These are phyloP conservation scores for Darevskia mixta DNA, from an alignment of 2,797 vertebrate genomes.

Conservation along the genomic window DNA sequence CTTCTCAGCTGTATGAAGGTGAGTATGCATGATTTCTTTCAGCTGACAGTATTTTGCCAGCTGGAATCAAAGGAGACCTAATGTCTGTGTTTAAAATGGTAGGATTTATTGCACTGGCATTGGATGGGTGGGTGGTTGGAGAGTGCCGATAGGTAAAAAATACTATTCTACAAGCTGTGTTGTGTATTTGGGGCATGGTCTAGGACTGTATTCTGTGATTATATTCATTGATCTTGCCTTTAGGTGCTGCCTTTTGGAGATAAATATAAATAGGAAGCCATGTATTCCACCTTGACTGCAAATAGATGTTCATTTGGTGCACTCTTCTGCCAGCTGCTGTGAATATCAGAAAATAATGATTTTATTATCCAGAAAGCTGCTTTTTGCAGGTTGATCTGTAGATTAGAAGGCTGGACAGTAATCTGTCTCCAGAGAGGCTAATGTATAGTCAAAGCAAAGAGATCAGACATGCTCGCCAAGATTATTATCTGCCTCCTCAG, in stretches of 20 bases:
- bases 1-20: neutral
- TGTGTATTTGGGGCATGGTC: neutral
- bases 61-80: neutral
- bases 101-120: neutral
- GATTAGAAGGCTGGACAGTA: slow-evolving; percentile 8
- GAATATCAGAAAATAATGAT: slow-evolving; percentile 1
- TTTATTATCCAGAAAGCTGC: neutral
- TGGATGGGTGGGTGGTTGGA: neutral
- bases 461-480: neutral
- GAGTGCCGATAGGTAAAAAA: neutral
- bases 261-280: neutral
- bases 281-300: neutral
- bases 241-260: neutral
- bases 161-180: neutral
- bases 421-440: neutral
- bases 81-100: neutral
- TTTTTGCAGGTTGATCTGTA: neutral
- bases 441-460: neutral
- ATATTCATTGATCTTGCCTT: neutral
- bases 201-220: neutral
- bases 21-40: neutral
- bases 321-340: slow-evolving; percentile 5
- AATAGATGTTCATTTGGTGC: neutral
- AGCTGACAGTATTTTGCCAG: neutral
- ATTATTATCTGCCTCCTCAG: slow-evolving; percentile 2